Evolutionary conservation across 2,797 vertebrate genomes (phyloP).

Genomic region (Pogonophryne albipinna): DNA sequence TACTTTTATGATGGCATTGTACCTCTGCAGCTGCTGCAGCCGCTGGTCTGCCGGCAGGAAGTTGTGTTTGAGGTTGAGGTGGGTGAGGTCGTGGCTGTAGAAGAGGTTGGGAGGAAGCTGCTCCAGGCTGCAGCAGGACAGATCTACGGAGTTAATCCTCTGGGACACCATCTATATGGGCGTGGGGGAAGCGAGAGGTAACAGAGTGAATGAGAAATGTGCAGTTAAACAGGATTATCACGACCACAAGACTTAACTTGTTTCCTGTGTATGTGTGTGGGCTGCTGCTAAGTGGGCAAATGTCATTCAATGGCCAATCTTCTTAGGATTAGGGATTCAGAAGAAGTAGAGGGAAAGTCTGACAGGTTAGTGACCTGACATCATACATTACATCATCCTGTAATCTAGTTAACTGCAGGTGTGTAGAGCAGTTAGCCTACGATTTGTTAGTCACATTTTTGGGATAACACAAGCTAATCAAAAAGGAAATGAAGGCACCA

Average conservation of each 20-base stretch:
- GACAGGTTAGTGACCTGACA: constrained; percentile 33
- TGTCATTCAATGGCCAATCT: constrained; percentile 65
- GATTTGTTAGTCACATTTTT: constrained; percentile 32
- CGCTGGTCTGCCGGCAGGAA: constrained; percentile 89
- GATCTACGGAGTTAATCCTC: constrained; percentile 96
- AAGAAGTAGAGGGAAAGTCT: constrained; percentile 52
- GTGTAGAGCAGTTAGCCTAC: constrained; percentile 2
- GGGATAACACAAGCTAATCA: not conserved
- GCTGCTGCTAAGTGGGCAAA: constrained; percentile 53
- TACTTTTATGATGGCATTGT: constrained; percentile 39
- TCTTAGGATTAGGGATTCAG: constrained; percentile 68
- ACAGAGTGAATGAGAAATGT: constrained; percentile 39
- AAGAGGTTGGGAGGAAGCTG: constrained; percentile 95
- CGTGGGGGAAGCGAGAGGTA: constrained; percentile 22
- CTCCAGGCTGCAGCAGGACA: constrained; percentile 97
- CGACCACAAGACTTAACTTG: constrained; percentile 27
- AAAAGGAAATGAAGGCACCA: constrained; percentile 17
- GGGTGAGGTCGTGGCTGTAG: constrained; percentile 98
- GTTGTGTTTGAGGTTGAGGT: constrained; percentile 99
- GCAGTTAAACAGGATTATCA: constrained; percentile 67
- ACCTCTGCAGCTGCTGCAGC: constrained; percentile 94
- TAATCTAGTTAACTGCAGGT: constrained; percentile 43
- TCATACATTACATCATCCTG: constrained; percentile 30
- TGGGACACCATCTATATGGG: constrained; percentile 93
- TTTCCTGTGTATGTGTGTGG: constrained; percentile 33